phyloP scores from a whole-genome alignment of 2,797 vertebrate species.

The Pogoniulus pusillus region DNA sequence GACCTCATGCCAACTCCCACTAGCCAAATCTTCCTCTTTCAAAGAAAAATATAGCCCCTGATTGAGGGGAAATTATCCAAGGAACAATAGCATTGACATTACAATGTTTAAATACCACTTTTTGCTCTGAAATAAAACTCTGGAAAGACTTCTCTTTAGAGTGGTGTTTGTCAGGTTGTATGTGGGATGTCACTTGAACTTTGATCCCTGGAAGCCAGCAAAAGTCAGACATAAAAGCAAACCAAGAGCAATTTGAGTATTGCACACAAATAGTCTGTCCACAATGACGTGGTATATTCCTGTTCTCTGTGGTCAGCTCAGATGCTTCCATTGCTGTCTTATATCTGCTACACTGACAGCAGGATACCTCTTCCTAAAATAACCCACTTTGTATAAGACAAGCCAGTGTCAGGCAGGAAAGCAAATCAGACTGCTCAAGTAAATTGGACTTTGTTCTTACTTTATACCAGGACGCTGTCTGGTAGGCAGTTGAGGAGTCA shows the following conservation, averaged over 20 bases:
- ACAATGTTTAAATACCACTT: neutral
- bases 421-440: neutral
- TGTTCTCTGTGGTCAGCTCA: neutral
- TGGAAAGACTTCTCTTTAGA: neutral
- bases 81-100: neutral
- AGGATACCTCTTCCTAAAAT: neutral
- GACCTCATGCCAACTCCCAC: neutral
- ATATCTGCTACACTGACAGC: neutral
- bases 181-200: neutral
- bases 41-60: neutral
- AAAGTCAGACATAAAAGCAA: neutral
- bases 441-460: constrained; percentile 42
- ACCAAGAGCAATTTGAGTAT: neutral
- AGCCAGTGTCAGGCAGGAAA: neutral
- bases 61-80: neutral
- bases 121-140: neutral
- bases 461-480: constrained; percentile 67
- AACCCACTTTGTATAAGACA: neutral
- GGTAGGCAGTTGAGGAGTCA: constrained; percentile 46
- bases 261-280: fast-evolving
- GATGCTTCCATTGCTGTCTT: neutral
- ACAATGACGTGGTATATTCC: neutral
- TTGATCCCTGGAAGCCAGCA: neutral
- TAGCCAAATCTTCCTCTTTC: neutral
- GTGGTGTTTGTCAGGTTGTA: neutral